Base-by-base conservation (phyloP, 37 sponge, comb jelly and placozoan genomes). In the Chondrilla cf. caribensis region DNA sequence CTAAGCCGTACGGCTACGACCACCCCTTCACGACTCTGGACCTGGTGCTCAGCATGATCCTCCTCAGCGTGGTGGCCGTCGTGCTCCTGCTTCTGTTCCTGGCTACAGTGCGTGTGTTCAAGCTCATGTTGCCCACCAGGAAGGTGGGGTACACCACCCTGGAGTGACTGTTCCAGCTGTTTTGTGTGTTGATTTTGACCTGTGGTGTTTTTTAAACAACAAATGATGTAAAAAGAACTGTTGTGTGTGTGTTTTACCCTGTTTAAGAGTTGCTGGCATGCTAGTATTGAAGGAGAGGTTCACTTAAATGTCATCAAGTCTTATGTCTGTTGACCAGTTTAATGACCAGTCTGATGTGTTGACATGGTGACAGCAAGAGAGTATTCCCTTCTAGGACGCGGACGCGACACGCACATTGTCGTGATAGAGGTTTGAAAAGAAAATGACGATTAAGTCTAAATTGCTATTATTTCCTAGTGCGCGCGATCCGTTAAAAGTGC, bases 31-130 rank as follows among this genome's bases (percentile, higher is more conserved):
- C 76, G 1, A 4, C 24, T 11, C 43, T 73, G 9, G 76, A 73
- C 25, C 42, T 73, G 0, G 6, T 73, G 2, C 76, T 73, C 25
- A 36, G 38, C 2, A 15, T 73, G 17, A 25, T 73, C 3, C 44
- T 73, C 44, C 76, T 73, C 25, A 43, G 25, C 36, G 2, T 73
- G 2, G 76, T 73, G 38, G 76, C 76, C 0, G 44, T 73, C 24
- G 40, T 73, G 15, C 44, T 73, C 7, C 7, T 38, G 0, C 44
- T 73, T 1, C 44, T 73, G 41, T 73, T 73, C 76, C 24, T 73
- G 24, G 76, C 76, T 17, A 3, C 44, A 1, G 76, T 39, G 44
- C 38, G 76, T 8, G 76, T 73, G 22, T 73, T 32, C 43, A 14
- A 36, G 76, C 24, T 73, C 24, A 73, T 73, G 76, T 9, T 14